Evolutionary conservation across 1,140 invertebrate genomes (phyloP).

Genomic region (Lepidotrigona ventralis): DNA sequence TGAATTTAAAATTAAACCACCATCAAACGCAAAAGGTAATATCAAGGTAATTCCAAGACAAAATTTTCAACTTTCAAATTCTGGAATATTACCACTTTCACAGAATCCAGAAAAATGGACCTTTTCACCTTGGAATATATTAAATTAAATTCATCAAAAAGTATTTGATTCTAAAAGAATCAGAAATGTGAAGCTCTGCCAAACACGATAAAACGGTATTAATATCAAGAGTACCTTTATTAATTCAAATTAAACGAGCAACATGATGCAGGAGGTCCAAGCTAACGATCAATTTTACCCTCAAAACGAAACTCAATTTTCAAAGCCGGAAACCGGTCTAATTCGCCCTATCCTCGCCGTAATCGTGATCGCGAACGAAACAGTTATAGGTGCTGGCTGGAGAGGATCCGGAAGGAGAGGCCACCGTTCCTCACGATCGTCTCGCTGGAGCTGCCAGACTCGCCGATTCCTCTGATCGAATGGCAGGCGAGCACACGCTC

Average conservation of each 20-base stretch:
- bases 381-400: slow-evolving; percentile 73
- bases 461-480: slow-evolving; percentile 72
- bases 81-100: too few relatives aligned
- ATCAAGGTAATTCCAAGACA: too few relatives aligned
- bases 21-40: too few relatives aligned
- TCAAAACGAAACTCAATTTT: slow-evolving; percentile 25
- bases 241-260: background rate
- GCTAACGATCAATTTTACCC: background rate
- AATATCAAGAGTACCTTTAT: background rate
- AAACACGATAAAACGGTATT: background rate
- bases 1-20: too few relatives aligned
- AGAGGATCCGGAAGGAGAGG: slow-evolving; percentile 68
- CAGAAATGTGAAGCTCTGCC: background rate
- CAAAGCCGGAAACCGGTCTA: background rate
- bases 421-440: slow-evolving; percentile 73
- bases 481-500: slow-evolving; percentile 66
- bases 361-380: slow-evolving; percentile 21
- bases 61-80: too few relatives aligned
- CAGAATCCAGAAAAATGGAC: too few relatives aligned
- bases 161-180: background rate
- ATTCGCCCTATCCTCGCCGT: background rate
- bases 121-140: too few relatives aligned
- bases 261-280: too few relatives aligned
- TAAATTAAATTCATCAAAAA: too few relatives aligned
- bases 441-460: slow-evolving; percentile 74